These are phyloP conservation scores for Pluvianellus socialis DNA, from an alignment of 2,113 vertebrate species.

Conservation along the genomic window DNA sequence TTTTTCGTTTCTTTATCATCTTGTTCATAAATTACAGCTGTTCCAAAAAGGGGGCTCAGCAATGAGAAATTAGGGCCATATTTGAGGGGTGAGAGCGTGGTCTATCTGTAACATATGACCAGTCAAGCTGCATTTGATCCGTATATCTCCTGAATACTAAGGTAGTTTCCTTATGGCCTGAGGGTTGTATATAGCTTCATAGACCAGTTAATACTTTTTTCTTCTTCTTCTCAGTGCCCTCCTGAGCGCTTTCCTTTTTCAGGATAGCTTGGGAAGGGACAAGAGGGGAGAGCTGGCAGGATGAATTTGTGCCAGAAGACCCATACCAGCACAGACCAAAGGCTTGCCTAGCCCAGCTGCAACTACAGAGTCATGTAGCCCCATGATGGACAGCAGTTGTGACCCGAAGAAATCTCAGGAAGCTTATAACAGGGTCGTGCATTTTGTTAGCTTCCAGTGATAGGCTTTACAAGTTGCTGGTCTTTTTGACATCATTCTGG, in stretches of 20 bases:
- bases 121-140: background rate
- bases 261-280: background rate
- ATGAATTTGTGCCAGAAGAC: background rate
- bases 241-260: background rate
- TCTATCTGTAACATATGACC: background rate
- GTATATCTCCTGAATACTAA: background rate
- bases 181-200: background rate
- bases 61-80: background rate
- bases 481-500: background rate
- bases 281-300: background rate
- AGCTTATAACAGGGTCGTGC: background rate
- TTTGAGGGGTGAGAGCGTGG: background rate
- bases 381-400: background rate
- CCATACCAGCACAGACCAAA: background rate
- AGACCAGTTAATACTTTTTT: background rate
- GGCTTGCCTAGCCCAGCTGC: background rate
- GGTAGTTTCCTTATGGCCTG: background rate
- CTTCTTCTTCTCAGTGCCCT: background rate
- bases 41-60: background rate
- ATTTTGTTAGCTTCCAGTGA: background rate
- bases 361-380: rapidly evolving
- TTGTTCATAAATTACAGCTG: slow-evolving; percentile 4
- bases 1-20: slow-evolving; percentile 43
- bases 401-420: background rate
- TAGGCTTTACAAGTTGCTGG: background rate